Percentiles rank a stretch among this genome's conserved stretches.
These are phyloP conservation scores for Acanthoscelides obtectus DNA, from an alignment of 2,888 invertebrate species.

Conservation along the genomic window DNA sequence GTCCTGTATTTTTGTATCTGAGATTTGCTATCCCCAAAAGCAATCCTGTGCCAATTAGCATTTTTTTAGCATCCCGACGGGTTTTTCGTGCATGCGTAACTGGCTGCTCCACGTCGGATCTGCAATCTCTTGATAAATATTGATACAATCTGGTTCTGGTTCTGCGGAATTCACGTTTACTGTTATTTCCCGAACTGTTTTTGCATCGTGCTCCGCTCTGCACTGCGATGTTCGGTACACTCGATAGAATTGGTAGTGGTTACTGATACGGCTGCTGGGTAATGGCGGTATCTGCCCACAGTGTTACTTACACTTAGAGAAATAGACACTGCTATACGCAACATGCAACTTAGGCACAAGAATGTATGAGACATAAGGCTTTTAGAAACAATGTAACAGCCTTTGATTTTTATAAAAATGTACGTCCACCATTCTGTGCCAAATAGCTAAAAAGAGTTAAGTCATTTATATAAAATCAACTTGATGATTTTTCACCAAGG, in stretches of 20 bases:
- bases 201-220: not conserved
- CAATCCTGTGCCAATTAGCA: not conserved
- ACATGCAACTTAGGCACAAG: too few species aligned
- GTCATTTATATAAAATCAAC: too few species aligned
- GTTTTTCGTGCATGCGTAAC: not conserved
- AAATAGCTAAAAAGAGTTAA: too few species aligned
- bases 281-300: not conserved
- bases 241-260: not conserved
- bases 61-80: not conserved
- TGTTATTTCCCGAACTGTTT: not conserved
- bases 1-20: not conserved
- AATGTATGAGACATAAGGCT: too few species aligned
- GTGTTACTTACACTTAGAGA: not conserved
- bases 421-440: too few species aligned
- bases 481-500: too few species aligned
- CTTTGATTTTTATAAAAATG: too few species aligned
- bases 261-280: not conserved
- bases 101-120: not conserved
- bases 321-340: not conserved
- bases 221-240: not conserved
- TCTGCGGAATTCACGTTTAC: not conserved
- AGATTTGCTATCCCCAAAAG: not conserved
- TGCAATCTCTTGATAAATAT: not conserved
- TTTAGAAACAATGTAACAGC: too few species aligned
- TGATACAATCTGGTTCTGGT: not conserved